Conservation (phyloP, 2,888 invertebrate genomes). For the Heliconius ethilla region DNA sequence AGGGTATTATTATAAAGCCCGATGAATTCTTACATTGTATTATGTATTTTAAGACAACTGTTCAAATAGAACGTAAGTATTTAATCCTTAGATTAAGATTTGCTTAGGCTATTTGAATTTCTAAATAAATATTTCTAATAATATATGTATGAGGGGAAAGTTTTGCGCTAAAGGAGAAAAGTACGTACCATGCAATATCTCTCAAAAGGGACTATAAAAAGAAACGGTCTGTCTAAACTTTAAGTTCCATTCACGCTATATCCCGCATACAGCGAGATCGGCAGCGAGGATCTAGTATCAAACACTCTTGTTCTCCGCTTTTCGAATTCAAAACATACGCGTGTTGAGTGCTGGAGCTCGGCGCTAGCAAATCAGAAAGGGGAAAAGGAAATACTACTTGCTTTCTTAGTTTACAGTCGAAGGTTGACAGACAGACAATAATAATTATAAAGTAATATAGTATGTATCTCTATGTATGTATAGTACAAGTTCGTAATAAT, state of each 20-base stretch:
- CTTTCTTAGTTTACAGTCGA: no score
- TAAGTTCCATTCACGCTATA: no score
- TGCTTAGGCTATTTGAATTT: conserved; percentile 1
- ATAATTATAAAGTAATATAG: neutral
- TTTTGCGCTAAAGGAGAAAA: no score
- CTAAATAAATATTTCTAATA: neutral
- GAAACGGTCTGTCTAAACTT: no score
- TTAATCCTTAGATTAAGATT: conserved; percentile 1
- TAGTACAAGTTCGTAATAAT: conserved; percentile 5
- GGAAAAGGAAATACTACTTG: neutral
- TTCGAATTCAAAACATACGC: neutral
- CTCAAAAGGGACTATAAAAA: no score
- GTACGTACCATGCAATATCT: no score
- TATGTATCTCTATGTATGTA: neutral
- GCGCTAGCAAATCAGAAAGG: neutral
- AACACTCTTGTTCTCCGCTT: no score
- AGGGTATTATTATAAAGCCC: neutral
- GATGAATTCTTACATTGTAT: neutral
- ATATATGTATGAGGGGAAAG: no score
- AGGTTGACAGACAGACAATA: neutral
- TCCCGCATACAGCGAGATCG: no score
- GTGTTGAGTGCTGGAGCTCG: neutral
- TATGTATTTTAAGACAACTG: neutral
- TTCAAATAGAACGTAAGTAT: neutral
- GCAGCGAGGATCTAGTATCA: no score